Evolutionary conservation across 2,797 vertebrate species (phyloP), one percentile per base, ranked within the genome.

Genomic region (Lacerta bilineata): DNA sequence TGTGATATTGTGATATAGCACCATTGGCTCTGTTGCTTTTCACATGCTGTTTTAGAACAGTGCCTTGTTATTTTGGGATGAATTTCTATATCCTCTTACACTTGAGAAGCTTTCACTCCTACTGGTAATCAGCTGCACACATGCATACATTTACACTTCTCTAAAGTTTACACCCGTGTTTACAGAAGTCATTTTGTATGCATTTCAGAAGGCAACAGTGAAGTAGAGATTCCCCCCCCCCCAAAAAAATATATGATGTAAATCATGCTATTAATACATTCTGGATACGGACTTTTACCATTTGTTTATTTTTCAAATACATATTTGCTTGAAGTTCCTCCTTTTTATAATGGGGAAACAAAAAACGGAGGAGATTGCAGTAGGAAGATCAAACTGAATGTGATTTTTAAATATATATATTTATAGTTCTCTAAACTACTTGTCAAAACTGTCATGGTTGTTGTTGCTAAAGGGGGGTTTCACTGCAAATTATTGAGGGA

Each of bases 381-480:
- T 89, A 77, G 87, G 89, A 94, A 88, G 85, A 90, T 90, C 89
- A 91, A 96, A 93, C 89, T 92, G 92, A 91, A 92, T 93, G 90
- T 90, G 87, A 91, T 94, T 79, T 96, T 88, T 69, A 33, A 55
- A 79, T 18, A 85, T 29, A 13, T 66, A 59, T 95, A 83, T 91
- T 93, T 96, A 87, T 85, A 46, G 41, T 94, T 94, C 89, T 86
- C 36, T 89, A 71, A 74, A 66, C 55, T 25, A 96, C 95, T 95
- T 94, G 95, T 93, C 90, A 81, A 76, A 91, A 88, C 90, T 93
- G 88, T 94, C 75, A 93, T 91, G 83, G 81, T 25, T 93, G 75
- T 95, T 92, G 71, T 95, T 93, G 92, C 88, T 95, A 95, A 91
- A 95, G 85, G 2, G 78, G 87, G 91, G 61, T 95, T 94, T 94